Percentiles rank a stretch among this genome's conserved stretches.
Evolutionary conservation across 2,113 vertebrate species (phyloP).

Genomic region (Edolisoma coerulescens): DNA sequence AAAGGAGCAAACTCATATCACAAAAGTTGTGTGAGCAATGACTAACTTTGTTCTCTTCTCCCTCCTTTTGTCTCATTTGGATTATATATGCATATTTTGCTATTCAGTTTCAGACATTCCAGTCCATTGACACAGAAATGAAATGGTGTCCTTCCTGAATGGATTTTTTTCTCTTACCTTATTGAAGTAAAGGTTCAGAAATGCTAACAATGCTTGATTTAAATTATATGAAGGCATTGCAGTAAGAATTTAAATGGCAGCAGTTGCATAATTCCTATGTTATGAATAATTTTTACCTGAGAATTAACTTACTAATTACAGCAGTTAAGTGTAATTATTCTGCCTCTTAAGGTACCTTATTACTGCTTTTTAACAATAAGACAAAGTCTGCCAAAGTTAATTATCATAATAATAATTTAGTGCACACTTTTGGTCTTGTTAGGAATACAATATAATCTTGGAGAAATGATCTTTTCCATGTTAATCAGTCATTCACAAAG

Average conservation of each 20-base stretch:
- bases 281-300: conserved; percentile 63
- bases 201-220: conserved; percentile 18
- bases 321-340: conserved; percentile 74
- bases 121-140: not conserved
- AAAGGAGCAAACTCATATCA: not conserved
- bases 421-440: conserved; percentile 56
- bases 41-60: not conserved
- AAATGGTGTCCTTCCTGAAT: not conserved
- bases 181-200: not conserved
- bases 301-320: conserved; percentile 76
- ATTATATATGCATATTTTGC: not conserved
- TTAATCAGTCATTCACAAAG: conserved; percentile 64
- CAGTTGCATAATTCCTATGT: conserved; percentile 48
- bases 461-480: conserved; percentile 39
- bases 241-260: conserved; percentile 52
- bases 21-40: not conserved
- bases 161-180: not conserved
- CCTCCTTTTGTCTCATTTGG: not conserved
- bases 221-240: not conserved
- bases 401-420: conserved; percentile 73
- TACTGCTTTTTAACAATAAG: conserved; percentile 68
- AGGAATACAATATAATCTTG: conserved; percentile 60
- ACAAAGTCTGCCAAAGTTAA: conserved; percentile 63
- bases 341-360: conserved; percentile 64
- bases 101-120: not conserved